phyloP scores from a whole-genome alignment of 2,888 invertebrate genomes.

The Torymus auratus region DNA sequence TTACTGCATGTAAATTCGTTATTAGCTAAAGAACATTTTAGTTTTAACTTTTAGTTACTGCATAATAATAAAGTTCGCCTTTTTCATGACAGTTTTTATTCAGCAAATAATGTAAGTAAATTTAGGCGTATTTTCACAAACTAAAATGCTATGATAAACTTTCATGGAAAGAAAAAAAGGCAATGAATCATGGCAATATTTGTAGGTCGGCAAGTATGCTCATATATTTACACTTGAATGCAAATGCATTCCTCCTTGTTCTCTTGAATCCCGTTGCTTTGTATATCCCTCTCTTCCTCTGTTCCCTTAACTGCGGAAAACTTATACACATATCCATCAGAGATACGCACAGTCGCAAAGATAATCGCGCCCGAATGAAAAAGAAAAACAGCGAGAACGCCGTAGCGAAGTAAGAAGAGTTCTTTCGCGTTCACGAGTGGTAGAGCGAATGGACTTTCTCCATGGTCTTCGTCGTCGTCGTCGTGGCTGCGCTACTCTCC shows the following conservation, averaged over 20 bases:
- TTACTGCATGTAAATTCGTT: too few relatives aligned
- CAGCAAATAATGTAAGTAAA: too few relatives aligned
- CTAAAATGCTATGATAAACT: too few relatives aligned
- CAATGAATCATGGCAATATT: not conserved
- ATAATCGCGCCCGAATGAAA: not conserved
- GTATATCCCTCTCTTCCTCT: too few relatives aligned
- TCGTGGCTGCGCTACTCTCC: constrained; percentile 18
- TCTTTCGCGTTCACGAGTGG: not conserved
- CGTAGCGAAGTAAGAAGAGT: not conserved
- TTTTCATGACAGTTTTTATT: too few relatives aligned
- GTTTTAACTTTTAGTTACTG: too few relatives aligned
- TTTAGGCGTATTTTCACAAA: too few relatives aligned
- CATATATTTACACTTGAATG: not conserved
- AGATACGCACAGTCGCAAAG: not conserved
- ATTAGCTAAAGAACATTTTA: too few relatives aligned
- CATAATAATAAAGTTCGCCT: too few relatives aligned
- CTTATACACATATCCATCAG: not conserved
- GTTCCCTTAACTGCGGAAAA: not conserved
- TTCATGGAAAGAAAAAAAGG: too few relatives aligned
- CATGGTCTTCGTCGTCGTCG: constrained; percentile 26
- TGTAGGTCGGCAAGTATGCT: not conserved
- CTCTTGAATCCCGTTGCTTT: too few relatives aligned
- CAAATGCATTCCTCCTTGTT: not conserved
- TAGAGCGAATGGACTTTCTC: constrained; percentile 59
- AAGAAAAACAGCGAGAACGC: constrained; percentile 43